Conservation (phyloP, 2,888 invertebrate genomes). For the Conus canariensis region DNA sequence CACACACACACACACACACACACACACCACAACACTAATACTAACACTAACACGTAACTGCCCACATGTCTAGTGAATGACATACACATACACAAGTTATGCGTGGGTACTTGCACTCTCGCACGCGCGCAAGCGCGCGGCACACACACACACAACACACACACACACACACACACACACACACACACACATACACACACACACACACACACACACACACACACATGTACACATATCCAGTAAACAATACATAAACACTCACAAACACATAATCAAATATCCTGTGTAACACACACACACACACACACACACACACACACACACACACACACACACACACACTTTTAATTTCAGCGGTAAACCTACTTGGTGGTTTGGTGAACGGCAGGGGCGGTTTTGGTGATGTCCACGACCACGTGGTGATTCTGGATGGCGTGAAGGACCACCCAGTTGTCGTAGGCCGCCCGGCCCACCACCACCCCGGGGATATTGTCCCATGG, state of each 20-base stretch:
- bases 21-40: too few species aligned
- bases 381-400: slow-evolving; percentile 65
- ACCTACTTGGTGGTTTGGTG: slow-evolving; percentile 67
- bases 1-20: too few species aligned
- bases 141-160: too few species aligned
- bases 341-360: neutral
- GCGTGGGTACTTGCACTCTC: too few species aligned
- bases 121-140: too few species aligned
- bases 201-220: neutral
- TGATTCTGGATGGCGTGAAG: slow-evolving; percentile 59
- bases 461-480: slow-evolving; percentile 70
- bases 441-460: slow-evolving; percentile 73
- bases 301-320: neutral
- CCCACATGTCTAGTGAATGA: too few species aligned
- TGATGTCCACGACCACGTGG: slow-evolving; percentile 63
- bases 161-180: neutral
- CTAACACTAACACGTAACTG: too few species aligned
- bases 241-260: neutral
- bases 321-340: slow-evolving; percentile 3
- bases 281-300: neutral
- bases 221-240: too few species aligned
- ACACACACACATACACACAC: neutral
- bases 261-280: neutral
- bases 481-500: slow-evolving; percentile 69
- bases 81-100: too few species aligned